Percentiles rank a stretch among this genome's conserved stretches.
Conservation (phyloP, 2,797 vertebrate species). For the Lepus oiostolus region DNA sequence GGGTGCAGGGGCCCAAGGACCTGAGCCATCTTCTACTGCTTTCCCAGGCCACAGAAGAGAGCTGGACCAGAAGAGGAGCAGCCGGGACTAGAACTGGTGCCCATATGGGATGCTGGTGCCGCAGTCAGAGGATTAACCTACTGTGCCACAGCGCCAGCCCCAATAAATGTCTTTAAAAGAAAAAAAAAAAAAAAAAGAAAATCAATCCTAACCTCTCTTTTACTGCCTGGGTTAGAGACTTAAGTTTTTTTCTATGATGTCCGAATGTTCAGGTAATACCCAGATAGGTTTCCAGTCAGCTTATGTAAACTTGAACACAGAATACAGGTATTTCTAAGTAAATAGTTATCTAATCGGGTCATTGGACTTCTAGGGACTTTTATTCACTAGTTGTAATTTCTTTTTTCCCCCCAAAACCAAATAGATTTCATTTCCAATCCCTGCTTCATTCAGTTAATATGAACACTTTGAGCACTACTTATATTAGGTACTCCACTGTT, state of each 20-base stretch:
- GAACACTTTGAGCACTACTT: background rate
- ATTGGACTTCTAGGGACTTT: background rate
- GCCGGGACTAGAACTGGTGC: too few species aligned
- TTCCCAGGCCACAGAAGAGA: too few species aligned
- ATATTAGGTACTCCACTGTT: background rate
- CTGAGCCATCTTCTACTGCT: too few species aligned
- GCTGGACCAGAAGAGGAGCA: too few species aligned
- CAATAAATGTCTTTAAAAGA: too few species aligned
- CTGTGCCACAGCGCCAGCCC: too few species aligned
- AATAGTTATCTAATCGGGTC: background rate
- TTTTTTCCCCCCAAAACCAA: background rate
- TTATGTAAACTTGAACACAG: background rate
- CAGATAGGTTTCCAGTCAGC: background rate
- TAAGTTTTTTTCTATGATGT: background rate
- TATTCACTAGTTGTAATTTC: background rate
- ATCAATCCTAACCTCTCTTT: background rate
- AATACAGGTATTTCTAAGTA: background rate
- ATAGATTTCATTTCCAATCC: background rate
- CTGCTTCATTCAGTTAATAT: slow-evolving; percentile 15
- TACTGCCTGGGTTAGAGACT: background rate
- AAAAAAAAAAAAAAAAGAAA: background rate
- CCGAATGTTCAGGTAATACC: background rate
- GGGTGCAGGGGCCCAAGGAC: too few species aligned
- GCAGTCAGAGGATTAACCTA: too few species aligned
- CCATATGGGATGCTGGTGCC: too few species aligned